Evolutionary conservation across 2,888 invertebrate genomes (phyloP), one percentile per base, ranked within the genome.

Genomic region (Nomada fucata): DNA sequence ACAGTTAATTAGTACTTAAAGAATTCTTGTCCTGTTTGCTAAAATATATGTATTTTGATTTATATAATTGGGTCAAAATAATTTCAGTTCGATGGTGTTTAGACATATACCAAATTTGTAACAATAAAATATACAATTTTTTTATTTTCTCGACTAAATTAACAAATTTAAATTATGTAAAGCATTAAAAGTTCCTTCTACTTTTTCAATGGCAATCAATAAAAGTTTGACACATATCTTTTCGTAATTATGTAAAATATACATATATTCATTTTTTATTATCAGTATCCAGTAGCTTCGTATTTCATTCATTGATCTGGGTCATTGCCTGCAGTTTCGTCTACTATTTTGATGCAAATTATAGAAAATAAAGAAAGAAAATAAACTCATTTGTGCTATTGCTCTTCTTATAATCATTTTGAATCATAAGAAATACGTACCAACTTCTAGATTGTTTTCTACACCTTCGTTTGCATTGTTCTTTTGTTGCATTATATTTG

Each of bases 291-390:
- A 67, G 11, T 68, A 23, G 57, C 60, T 64, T 63, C 47, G 36
- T 52, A 53, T 81, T 81, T 81, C 60, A 70, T 74, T 64, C 76
- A 71, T 61, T 50, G 83, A 55, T 83, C 85, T 59, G 70, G 71
- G 18, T 70, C 72, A 18, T 63, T 72, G 68, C 55, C 75, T 65
- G 11, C 50, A 26, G 71, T 79, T 42, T 55, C 78, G 64, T 71
- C 63, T 83, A 64, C 70, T 82, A 76, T 76, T 79, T 67, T 77
- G 83, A 87, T 20, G 63, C 42, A 77, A 82, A 52, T 67, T 23
- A 65, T 67, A 36, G 0, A 36, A 7, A 36, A 36, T 57, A 78
- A 3, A 69, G 67, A 73, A 79, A 76, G 50, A 79, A 70, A 59
- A 50, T 55, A 68, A 63, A 57, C n/a, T 36, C 13, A 36, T 20